These are phyloP conservation scores for Pagetopsis macropterus DNA, from an alignment of 2,797 vertebrate species.

Conservation along the genomic window DNA sequence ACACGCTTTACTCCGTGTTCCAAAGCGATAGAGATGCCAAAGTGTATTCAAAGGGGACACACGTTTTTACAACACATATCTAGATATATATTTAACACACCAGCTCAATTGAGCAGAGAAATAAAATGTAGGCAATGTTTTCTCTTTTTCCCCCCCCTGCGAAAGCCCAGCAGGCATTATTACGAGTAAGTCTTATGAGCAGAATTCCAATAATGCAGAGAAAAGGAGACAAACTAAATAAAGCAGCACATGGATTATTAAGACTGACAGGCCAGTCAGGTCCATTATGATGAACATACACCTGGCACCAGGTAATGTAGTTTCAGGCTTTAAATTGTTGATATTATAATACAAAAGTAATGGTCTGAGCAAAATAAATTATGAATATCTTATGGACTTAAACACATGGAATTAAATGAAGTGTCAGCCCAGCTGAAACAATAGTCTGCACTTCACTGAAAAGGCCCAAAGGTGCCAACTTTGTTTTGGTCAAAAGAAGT, in stretches of 20 bases:
- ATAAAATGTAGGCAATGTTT: constrained; percentile 72
- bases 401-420: too few species aligned
- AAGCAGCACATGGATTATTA: constrained; percentile 60
- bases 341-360: constrained; percentile 18
- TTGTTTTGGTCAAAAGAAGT: constrained; percentile 33
- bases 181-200: constrained; percentile 52
- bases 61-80: constrained; percentile 77
- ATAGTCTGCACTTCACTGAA: constrained; percentile 26
- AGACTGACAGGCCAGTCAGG: constrained; percentile 51
- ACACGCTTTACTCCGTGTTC: constrained; percentile 78
- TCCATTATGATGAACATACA: constrained; percentile 33
- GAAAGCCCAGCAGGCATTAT: constrained; percentile 65
- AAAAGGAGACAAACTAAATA: constrained; percentile 24
- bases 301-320: constrained; percentile 7
- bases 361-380: constrained; percentile 30
- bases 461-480: constrained; percentile 34
- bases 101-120: constrained; percentile 71
- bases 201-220: constrained; percentile 47
- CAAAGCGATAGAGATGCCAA: constrained; percentile 83
- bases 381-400: constrained; percentile 21
- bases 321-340: constrained; percentile 13
- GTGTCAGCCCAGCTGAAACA: too few species aligned
- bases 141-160: not conserved
- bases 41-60: constrained; percentile 83
- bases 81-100: constrained; percentile 78